Evolutionary conservation across 1,140 invertebrate species (phyloP).

Genomic region (Plodia interpunctella): DNA sequence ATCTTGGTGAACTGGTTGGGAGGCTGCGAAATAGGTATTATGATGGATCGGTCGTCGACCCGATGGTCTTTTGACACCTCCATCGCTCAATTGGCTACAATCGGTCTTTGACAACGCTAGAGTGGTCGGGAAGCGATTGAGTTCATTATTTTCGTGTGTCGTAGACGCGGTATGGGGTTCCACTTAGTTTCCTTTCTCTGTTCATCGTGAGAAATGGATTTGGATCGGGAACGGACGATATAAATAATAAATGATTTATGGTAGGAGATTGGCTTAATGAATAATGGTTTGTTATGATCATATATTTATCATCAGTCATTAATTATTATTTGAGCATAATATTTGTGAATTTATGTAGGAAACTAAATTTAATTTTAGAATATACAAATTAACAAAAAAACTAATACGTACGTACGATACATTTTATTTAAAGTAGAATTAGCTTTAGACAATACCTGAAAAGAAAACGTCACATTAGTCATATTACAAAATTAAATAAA

Average conservation of each 20-base stretch:
- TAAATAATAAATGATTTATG: constrained; percentile 14
- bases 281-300: not conserved
- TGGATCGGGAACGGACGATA: not conserved
- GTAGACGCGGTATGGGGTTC: constrained; percentile 15
- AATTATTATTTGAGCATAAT: no score
- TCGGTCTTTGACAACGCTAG: constrained; percentile 55
- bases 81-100: constrained; percentile 69
- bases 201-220: constrained; percentile 5
- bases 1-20: constrained; percentile 36
- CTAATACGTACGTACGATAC: no score
- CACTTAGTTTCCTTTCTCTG: constrained; percentile 16
- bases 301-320: not conserved
- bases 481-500: no score
- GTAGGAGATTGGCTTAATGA: not conserved
- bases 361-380: no score
- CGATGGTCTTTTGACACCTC: constrained; percentile 62
- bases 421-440: no score
- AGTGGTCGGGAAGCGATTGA: constrained; percentile 49
- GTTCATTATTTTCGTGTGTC: constrained; percentile 53
- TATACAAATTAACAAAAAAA: no score
- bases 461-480: no score
- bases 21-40: constrained; percentile 50
- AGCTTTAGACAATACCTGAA: no score
- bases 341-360: no score
- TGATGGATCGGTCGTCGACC: constrained; percentile 67